Evolutionary conservation across 2,113 vertebrate species (phyloP), one percentile per base, ranked within the genome.

Genomic region (Leiothrix lutea): DNA sequence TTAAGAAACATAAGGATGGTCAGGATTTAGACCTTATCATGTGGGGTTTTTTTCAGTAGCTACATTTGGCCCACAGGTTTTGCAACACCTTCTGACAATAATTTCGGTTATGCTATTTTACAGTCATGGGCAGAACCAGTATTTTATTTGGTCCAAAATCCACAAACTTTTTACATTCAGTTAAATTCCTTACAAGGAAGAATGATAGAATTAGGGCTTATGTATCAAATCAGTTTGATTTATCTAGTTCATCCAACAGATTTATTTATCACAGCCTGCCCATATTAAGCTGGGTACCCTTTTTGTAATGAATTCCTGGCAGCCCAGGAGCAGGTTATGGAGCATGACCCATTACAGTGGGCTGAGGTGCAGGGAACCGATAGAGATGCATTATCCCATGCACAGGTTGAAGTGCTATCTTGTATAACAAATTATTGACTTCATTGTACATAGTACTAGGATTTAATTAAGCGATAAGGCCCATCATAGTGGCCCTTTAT

Each of bases 381-480:
- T 44, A 93, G 88, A 96, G 86, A 90, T 91, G 86, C 93, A 12
- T 90, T 94, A 82, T 80, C 88, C 90, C 74, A 90, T 40, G 78
- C 88, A 64, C 15, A 33, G 75, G 87, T 75, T 92, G 91, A 90
- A 88, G 83, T 77, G 95, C 95, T 97, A 64, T 95, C 96, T 96
- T 97, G 95, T 96, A 93, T 96, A 95, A 91, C 95, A 97, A 96
- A 96, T 96, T 97, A 97, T 97, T 97, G 97, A 97, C 95, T 97
- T 91, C 94, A 84, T 94, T 88, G 94, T 95, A 95, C 91, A 90
- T 97, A 88, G 95, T 96, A 95, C 86, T 80, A 90, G 96, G 96
- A 97, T 97, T 97, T 97, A 97, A 97, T 97, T 97, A 97, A 97
- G 97, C 84, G 97, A 97, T 97, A 97, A 97, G 96, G 60, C 72